These are phyloP conservation scores for Cryptus viduatorius DNA, from an alignment of 2,888 invertebrate genomes.

Conservation along the genomic window DNA sequence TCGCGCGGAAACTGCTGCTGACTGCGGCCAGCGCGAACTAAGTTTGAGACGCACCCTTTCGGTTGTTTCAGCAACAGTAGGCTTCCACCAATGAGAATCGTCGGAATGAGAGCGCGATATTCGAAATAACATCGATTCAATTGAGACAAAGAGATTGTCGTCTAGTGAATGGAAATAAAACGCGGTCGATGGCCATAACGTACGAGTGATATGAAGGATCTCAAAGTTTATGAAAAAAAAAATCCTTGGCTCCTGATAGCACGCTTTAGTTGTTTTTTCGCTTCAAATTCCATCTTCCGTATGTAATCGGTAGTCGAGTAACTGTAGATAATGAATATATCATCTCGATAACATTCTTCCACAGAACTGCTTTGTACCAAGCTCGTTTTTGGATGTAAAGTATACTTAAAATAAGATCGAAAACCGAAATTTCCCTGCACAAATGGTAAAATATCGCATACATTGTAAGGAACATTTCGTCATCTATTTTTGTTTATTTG, in stretches of 20 bases:
- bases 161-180: not conserved
- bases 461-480: not conserved
- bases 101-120: slow-evolving; percentile 21
- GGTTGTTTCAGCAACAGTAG: slow-evolving; percentile 6
- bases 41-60: slow-evolving; percentile 63
- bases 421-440: not conserved
- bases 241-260: no score
- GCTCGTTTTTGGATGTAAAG: not conserved
- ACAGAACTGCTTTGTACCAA: not conserved
- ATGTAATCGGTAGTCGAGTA: no score
- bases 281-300: no score
- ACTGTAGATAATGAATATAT: no score
- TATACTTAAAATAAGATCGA: not conserved
- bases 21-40: slow-evolving; percentile 74
- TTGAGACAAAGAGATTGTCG: slow-evolving; percentile 21
- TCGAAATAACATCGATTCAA: not conserved
- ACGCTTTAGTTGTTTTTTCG: no score
- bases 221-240: no score
- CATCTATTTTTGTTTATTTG: not conserved
- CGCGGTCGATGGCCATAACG: no score
- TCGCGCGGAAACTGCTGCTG: slow-evolving; percentile 77
- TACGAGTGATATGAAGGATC: no score
- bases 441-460: not conserved
- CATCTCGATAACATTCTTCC: not conserved
- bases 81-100: slow-evolving; percentile 20